Base-by-base conservation (phyloP, 2,113 vertebrate species). In the Rhinogobius similis region DNA sequence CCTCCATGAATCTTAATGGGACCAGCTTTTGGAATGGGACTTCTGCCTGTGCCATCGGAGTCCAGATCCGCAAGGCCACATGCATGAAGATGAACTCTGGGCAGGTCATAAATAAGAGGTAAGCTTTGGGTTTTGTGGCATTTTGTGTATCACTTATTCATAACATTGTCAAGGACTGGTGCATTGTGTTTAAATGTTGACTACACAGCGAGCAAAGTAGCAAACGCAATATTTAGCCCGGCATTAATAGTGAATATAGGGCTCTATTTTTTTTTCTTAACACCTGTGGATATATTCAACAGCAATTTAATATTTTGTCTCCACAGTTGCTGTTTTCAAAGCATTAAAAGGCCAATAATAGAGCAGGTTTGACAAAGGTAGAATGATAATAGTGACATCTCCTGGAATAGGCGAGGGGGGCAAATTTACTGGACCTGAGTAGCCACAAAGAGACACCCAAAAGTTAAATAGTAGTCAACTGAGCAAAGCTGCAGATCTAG, bases 51-150 rank as follows among this genome's bases (percentile, higher is more conserved):
- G 92, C 94, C 0, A 88, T 92, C 9, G 98, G 97, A 4, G 75
- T 95, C 6, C 96, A 98, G 89, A 95, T 86, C 0, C 94, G 97
- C 62, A 95, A 87, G 41, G 92, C 95, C 64, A 92, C 82, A 89
- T 99, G 98, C 84, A 69, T 93, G 77, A 98, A 94, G 90, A 93
- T 82, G 82, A 92, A 91, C 6, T 75, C 86, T 29, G 95, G 95
- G 71, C 91, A 94, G n/a, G 94, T 98, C 52, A 77, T 93, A 52
- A 87, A 80, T 70, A 98, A 96, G 93, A 97, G 97, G 98, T 99
- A 95, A 24, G 38, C 1, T 62, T 10, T 39, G 32, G 44, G 29
- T 61, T 36, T 10, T 61, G 29, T 36, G 18, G 9, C 29, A 61
- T 58, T 29, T 58, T 7, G 55, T 29, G 13, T 55, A 18, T 29